Percentiles rank a stretch among this genome's conserved stretches.
phyloP scores from a whole-genome alignment of 1,140 invertebrate genomes.

The Platorchestia sp. region DNA sequence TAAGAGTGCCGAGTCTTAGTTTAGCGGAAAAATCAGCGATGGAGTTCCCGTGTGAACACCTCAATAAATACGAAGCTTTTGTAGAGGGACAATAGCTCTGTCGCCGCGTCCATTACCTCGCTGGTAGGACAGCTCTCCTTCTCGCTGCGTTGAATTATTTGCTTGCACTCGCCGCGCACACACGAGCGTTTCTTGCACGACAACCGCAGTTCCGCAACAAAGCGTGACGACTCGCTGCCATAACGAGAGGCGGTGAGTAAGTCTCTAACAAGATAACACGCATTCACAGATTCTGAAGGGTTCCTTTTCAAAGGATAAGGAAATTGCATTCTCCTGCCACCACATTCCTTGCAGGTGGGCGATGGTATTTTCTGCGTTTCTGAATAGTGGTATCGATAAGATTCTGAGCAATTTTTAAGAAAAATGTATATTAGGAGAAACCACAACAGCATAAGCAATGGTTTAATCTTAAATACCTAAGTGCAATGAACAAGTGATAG shows the following conservation, averaged over 20 bases:
- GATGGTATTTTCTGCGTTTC: not conserved
- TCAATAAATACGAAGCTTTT: constrained; percentile 20
- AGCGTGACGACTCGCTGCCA: not conserved
- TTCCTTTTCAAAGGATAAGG: not conserved
- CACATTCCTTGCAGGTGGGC: not conserved
- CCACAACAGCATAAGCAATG: too few species aligned
- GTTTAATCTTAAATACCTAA: too few species aligned
- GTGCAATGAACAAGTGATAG: too few species aligned
- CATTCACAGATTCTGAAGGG: not conserved
- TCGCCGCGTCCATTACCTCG: constrained; percentile 1
- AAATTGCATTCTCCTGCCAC: not conserved
- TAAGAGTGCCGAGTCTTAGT: not conserved
- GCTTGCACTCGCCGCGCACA: not conserved
- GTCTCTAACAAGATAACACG: not conserved
- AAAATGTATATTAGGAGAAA: not conserved
- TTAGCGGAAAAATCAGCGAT: constrained; percentile 26
- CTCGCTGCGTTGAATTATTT: not conserved
- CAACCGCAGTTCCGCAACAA: not conserved
- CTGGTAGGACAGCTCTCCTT: not conserved
- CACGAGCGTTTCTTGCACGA: not conserved
- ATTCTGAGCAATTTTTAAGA: not conserved
- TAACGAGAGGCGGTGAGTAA: not conserved
- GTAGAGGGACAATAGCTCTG: not conserved
- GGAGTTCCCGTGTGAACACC: constrained; percentile 33
- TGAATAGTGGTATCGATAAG: not conserved